Conservation (phyloP, 2,888 invertebrate genomes). For the Pollenia amentaria region DNA sequence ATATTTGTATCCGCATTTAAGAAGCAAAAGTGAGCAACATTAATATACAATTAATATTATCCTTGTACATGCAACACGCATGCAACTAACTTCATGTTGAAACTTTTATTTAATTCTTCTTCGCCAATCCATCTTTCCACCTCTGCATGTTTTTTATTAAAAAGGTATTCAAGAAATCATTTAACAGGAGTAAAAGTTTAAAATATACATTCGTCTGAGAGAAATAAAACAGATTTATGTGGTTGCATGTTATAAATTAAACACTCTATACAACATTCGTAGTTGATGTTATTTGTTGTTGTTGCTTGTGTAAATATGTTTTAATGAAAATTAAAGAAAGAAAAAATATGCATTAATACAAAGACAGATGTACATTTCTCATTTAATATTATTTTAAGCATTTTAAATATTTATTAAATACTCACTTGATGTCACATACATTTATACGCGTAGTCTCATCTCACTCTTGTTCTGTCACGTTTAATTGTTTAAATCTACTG, state of each 20-base stretch:
- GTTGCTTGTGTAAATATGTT: conserved; percentile 25
- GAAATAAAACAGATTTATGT: conserved; percentile 47
- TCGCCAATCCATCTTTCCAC: not conserved
- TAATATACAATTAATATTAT: conserved; percentile 68
- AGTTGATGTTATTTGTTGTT: conserved; percentile 19
- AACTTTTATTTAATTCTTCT: not conserved
- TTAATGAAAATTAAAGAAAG: conserved; percentile 43
- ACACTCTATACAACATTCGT: not conserved
- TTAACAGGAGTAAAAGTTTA: conserved; percentile 44
- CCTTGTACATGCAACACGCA: not conserved
- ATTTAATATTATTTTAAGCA: conserved; percentile 54
- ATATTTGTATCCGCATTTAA: conserved; percentile 40
- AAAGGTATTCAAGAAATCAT: conserved; percentile 46
- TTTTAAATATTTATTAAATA: conserved; percentile 64
- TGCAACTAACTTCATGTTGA: not conserved
- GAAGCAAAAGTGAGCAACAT: conserved; percentile 64
- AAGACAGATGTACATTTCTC: conserved; percentile 27
- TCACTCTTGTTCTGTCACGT: not conserved
- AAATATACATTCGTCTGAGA: conserved; percentile 1
- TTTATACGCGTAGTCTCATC: not conserved
- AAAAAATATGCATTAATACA: conserved; percentile 18
- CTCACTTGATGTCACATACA: conserved; percentile 15
- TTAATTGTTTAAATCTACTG: conserved; percentile 42
- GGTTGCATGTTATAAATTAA: conserved; percentile 52
- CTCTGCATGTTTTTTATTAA: not conserved